phyloP scores from a whole-genome alignment of 2,113 vertebrate species.

The Fregetta grallaria region DNA sequence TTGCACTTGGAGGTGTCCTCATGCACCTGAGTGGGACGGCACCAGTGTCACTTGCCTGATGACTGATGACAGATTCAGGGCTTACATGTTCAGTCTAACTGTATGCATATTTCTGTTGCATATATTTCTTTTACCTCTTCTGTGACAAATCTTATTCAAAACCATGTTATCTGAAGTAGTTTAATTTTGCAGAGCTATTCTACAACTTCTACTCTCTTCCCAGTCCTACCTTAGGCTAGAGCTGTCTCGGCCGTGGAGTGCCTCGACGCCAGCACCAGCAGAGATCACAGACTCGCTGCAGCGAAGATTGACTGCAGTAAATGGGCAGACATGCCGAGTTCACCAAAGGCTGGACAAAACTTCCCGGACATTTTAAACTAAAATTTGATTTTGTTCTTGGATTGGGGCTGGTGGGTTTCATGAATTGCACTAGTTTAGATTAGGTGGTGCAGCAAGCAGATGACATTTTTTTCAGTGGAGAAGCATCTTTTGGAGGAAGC shows the following conservation, averaged over 20 bases:
- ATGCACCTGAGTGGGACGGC: neutral
- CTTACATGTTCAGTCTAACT: neutral
- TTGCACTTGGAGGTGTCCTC: neutral
- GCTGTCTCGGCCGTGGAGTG: neutral
- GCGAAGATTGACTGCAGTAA: neutral
- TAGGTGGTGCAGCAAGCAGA: neutral
- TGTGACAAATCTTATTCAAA: neutral
- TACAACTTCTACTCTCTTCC: neutral
- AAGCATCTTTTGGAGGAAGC: neutral
- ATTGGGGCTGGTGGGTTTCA: neutral
- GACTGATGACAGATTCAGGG: neutral
- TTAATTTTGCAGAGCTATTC: neutral
- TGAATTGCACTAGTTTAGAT: neutral
- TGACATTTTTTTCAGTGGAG: neutral
- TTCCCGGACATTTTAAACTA: neutral
- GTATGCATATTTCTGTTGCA: neutral
- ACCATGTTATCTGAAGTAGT: neutral
- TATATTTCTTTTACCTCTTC: neutral
- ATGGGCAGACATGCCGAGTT: fast-evolving
- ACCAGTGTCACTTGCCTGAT: neutral
- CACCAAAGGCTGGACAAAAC: neutral
- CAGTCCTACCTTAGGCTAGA: neutral
- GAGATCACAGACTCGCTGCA: neutral
- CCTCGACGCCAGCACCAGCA: neutral
- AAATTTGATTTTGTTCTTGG: neutral